Base-by-base conservation (phyloP, 2,888 invertebrate genomes). In the Amiota communis region DNA sequence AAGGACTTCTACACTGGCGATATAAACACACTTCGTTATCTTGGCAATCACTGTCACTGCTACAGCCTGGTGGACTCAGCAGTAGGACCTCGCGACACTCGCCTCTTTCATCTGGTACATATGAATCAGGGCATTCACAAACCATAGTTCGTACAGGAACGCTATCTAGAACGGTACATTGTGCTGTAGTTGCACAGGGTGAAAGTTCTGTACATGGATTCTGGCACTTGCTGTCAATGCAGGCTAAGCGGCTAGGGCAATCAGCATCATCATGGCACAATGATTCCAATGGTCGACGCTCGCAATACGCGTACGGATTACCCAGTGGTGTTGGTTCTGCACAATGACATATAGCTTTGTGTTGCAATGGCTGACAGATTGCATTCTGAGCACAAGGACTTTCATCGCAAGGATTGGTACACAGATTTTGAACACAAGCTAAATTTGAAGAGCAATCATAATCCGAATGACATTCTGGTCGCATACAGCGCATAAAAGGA, bases 141-240 rank as follows among this genome's bases (percentile, higher is more conserved):
- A 95, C 94, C 93, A 97, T 94, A 4, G 97, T 97, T 78, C 96
- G 91, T 71, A 97, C 95, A 23, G 97, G 97, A 57, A 94, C 91
- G 74, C 96, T 96, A 84, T 97, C 95, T 15, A 96, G 91, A 12
- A 97, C 96, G 74, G 93, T 93, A 88, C 97, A 97, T 71, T 93
- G 92, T 6, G 96, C 94, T 71, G 93, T 93, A 73, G 92, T 91
- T 68, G 93, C 91, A 82, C 97, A 97, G 1, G 97, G 97, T 81
- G 93, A 93, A 17, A 96, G 91, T 84, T 92, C 93, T 13, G 90
- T 91, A 87, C 96, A 96, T 46, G 96, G 96, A 88, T 96, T 93
- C 11, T 94, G 93, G 88, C 96, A 96, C 87, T 91, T 92, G 78
- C 94, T 93, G 86, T 92, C 92, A 71, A 97, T 94, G 86, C 97